phyloP scores from a whole-genome alignment of 2,113 vertebrate species.

The Seriola rivoliana region DNA sequence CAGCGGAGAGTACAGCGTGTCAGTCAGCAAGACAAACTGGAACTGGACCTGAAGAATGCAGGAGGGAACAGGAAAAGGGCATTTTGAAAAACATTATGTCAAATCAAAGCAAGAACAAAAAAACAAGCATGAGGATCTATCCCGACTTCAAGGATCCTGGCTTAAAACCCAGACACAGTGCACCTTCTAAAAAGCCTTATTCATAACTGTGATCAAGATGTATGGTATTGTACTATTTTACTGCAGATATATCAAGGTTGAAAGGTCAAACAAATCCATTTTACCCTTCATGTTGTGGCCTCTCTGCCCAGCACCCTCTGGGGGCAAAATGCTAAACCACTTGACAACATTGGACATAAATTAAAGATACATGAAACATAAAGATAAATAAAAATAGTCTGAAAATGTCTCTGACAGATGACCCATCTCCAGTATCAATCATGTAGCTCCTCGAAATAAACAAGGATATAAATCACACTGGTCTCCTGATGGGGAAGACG shows the following conservation, averaged over 20 bases:
- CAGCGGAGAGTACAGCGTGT: constrained; percentile 95
- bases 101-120: background rate
- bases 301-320: constrained; percentile 21
- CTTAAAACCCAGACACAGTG: background rate
- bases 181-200: background rate
- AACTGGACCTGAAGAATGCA: constrained; percentile 91
- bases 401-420: constrained; percentile 35
- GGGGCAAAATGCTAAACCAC: constrained; percentile 28
- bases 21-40: constrained; percentile 96
- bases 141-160: background rate
- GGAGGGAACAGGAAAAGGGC: background rate
- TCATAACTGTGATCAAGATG: background rate
- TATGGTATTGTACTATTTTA: background rate
- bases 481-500: constrained; percentile 12
- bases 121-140: background rate
- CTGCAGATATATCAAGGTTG: constrained; percentile 1
- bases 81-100: background rate
- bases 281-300: constrained; percentile 18
- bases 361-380: constrained; percentile 34
- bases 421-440: constrained; percentile 44
- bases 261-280: constrained; percentile 38
- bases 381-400: constrained; percentile 29
- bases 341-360: constrained; percentile 56
- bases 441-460: constrained; percentile 18
- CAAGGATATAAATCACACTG: constrained; percentile 61